phyloP scores from a whole-genome alignment of 2,797 vertebrate species.

The Ficedula albicollis region DNA sequence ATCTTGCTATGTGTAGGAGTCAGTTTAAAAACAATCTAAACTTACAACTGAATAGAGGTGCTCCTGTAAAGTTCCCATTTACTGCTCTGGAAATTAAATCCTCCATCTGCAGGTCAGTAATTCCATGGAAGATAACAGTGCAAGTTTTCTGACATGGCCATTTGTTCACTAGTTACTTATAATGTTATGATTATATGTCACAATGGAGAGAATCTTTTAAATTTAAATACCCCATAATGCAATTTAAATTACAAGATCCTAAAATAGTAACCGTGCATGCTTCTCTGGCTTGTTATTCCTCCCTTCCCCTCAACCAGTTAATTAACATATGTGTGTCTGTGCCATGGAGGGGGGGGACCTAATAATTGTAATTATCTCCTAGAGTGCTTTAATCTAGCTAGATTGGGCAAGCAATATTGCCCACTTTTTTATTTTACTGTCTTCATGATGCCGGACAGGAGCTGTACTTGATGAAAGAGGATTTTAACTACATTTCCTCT shows the following conservation, averaged over 20 bases:
- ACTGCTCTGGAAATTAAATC: slow-evolving; percentile 28
- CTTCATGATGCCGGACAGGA: not conserved
- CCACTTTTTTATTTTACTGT: not conserved
- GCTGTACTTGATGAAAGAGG: not conserved
- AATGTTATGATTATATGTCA: not conserved
- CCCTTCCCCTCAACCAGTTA: not conserved
- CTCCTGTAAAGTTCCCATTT: slow-evolving; percentile 7
- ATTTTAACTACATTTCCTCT: not conserved
- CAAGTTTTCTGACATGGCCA: not conserved
- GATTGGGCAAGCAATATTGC: not conserved
- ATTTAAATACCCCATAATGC: not conserved
- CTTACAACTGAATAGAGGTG: slow-evolving; percentile 25
- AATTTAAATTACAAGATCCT: not conserved
- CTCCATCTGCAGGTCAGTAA: slow-evolving; percentile 36
- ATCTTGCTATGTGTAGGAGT: not conserved
- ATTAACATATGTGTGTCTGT: not conserved
- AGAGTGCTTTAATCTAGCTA: not conserved
- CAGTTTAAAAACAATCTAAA: slow-evolving; percentile 21
- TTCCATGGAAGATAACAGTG: not conserved
- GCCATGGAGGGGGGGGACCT: not conserved
- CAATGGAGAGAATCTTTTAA: not conserved
- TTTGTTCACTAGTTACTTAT: not conserved
- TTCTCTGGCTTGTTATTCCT: not conserved
- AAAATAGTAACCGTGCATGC: not conserved
- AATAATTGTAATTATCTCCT: not conserved